Percentiles rank a stretch among this genome's conserved stretches.
Conservation (phyloP, 2,888 invertebrate species). For the Perizoma affinitatum region DNA sequence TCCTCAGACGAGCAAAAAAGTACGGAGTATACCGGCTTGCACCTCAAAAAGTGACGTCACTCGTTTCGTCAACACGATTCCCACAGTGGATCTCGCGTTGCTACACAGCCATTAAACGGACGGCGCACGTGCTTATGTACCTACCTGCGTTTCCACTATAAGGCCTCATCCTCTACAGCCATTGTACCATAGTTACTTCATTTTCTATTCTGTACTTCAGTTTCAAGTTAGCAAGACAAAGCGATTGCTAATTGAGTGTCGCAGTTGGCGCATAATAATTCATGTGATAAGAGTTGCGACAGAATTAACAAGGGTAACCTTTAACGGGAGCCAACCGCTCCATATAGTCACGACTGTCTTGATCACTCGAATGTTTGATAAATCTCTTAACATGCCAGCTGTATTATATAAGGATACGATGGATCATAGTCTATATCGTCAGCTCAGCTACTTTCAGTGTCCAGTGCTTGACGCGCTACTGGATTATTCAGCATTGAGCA, state of each 20-base stretch:
- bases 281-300: constrained; percentile 69
- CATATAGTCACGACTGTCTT: constrained; percentile 72
- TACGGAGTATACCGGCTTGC: constrained; percentile 53
- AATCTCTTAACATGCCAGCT: constrained; percentile 62
- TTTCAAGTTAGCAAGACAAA: constrained; percentile 24
- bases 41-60: constrained; percentile 62
- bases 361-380: constrained; percentile 65
- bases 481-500: too few species aligned
- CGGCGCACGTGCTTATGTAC: constrained; percentile 47
- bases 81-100: constrained; percentile 60
- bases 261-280: constrained; percentile 49
- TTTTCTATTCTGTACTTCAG: constrained; percentile 2
- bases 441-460: constrained; percentile 13
- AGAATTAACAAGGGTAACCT: constrained; percentile 80
- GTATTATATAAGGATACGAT: constrained; percentile 50
- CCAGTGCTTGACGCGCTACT: too few species aligned
- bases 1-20: constrained; percentile 50
- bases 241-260: constrained; percentile 32
- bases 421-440: constrained; percentile 35
- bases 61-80: constrained; percentile 68
- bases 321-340: constrained; percentile 72
- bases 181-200: constrained; percentile 1
- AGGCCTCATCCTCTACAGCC: constrained; percentile 5
- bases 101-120: constrained; percentile 51
- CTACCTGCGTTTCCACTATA: constrained; percentile 33